These are phyloP conservation scores for Megaceryle maxima DNA, from an alignment of 2,113 vertebrate genomes.

Conservation along the genomic window DNA sequence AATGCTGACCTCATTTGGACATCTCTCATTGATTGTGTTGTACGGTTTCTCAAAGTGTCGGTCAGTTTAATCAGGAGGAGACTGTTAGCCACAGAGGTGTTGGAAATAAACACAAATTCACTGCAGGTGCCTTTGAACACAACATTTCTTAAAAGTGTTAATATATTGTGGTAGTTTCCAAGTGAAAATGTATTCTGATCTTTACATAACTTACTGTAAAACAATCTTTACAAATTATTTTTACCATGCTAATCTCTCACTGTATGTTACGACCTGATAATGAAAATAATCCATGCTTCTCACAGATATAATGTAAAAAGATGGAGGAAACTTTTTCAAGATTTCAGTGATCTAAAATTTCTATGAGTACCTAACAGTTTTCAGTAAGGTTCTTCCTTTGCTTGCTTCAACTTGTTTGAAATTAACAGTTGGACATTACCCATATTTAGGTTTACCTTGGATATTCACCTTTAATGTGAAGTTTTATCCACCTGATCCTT, in stretches of 20 bases:
- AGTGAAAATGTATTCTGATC: not conserved
- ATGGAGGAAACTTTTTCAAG: not conserved
- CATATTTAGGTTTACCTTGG: constrained; percentile 88
- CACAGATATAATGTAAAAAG: not conserved
- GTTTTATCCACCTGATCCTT: constrained; percentile 97
- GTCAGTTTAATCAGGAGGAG: not conserved
- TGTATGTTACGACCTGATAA: not conserved
- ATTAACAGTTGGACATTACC: not conserved
- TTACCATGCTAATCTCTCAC: not conserved
- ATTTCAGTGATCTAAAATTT: not conserved
- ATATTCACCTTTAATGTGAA: constrained; percentile 96
- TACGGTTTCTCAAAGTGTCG: not conserved
- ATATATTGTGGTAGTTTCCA: not conserved
- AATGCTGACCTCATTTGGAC: not conserved
- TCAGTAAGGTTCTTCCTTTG: not conserved
- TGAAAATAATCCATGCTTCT: not conserved
- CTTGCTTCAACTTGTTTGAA: not conserved
- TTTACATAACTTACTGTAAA: not conserved
- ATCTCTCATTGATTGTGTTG: not conserved
- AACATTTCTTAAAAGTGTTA: not conserved
- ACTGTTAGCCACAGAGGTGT: not conserved
- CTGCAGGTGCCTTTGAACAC: not conserved
- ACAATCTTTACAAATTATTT: not conserved
- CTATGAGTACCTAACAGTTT: not conserved
- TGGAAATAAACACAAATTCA: not conserved